Conservation (phyloP, 1,140 invertebrate species). For the Eupristina koningsbergeri region DNA sequence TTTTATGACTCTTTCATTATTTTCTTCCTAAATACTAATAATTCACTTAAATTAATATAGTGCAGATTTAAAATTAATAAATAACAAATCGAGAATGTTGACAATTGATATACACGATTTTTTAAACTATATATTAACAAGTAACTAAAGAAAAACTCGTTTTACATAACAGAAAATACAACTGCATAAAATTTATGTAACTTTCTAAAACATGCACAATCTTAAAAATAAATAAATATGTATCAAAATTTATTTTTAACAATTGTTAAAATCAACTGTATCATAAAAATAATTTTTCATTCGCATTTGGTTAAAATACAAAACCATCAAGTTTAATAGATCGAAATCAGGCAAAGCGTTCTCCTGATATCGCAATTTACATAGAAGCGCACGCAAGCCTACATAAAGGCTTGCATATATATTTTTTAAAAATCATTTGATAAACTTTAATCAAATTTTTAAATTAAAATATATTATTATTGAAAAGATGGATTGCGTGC, state of each 20-base stretch:
- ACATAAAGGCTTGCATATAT: background rate
- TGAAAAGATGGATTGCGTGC: background rate
- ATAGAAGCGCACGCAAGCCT: background rate
- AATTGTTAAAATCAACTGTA: background rate
- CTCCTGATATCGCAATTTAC: background rate
- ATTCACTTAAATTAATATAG: too few species aligned
- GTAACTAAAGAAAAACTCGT: background rate
- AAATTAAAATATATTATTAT: too few species aligned
- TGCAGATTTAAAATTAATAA: too few species aligned
- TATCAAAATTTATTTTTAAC: constrained; percentile 1
- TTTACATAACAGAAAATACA: background rate
- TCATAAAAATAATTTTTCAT: background rate
- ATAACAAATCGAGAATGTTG: too few species aligned
- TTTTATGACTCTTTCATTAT: too few species aligned
- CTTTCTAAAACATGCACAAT: background rate
- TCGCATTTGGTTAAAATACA: background rate
- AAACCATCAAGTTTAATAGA: constrained; percentile 1
- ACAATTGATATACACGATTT: too few species aligned
- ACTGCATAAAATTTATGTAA: background rate
- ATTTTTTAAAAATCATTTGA: background rate
- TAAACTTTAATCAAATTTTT: background rate
- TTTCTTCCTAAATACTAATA: too few species aligned
- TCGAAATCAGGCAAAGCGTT: background rate
- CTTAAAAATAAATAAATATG: background rate
- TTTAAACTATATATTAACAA: background rate